Percentiles rank a stretch among this genome's conserved stretches.
These are phyloP conservation scores for Martes martes DNA, from an alignment of 2,113 vertebrate species.

Conservation along the genomic window DNA sequence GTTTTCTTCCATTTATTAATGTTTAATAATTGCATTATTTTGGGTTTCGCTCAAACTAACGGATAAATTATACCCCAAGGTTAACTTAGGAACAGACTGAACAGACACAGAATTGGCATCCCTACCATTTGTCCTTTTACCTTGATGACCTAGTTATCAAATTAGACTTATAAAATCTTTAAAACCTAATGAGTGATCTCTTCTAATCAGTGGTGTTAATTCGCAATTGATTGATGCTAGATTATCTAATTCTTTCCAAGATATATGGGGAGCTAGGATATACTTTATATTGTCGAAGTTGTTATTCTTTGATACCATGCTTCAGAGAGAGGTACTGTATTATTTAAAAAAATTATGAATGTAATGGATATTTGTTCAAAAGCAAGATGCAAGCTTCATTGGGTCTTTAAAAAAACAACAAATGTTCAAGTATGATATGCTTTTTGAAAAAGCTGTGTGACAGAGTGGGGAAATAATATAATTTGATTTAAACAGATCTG, in stretches of 20 bases:
- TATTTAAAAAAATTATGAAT: background rate
- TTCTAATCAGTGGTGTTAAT: background rate
- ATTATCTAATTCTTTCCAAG: background rate
- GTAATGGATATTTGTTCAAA: background rate
- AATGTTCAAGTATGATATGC: background rate
- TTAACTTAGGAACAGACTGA: background rate
- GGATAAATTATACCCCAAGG: background rate
- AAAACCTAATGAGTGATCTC: background rate
- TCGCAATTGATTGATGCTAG: background rate
- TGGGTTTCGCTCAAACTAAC: background rate
- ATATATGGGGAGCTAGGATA: background rate
- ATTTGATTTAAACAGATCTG: background rate
- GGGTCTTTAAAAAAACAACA: slow-evolving; percentile 35
- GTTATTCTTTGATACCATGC: background rate
- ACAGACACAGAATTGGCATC: background rate
- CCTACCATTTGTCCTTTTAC: background rate
- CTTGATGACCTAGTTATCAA: background rate
- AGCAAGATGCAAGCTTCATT: slow-evolving; percentile 43
- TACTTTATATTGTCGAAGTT: background rate
- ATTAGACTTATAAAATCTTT: background rate
- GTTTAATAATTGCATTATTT: background rate
- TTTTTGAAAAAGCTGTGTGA: background rate
- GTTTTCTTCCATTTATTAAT: background rate
- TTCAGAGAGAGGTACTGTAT: background rate
- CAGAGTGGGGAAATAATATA: background rate